Evolutionary conservation across 2,797 vertebrate species (phyloP).

Genomic region (Bufotes viridis): DNA sequence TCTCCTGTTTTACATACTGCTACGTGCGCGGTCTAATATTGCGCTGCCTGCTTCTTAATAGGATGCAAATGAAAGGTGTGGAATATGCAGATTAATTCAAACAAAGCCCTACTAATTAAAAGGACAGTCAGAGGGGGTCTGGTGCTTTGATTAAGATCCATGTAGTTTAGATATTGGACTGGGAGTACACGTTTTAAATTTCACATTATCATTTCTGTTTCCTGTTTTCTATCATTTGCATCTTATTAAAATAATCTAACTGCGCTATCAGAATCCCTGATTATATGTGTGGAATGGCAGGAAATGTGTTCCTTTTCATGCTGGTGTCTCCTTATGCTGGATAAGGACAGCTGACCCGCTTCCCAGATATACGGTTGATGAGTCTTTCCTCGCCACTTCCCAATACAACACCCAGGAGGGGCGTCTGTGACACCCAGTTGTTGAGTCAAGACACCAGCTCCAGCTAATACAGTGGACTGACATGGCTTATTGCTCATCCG

Average conservation of each 20-base stretch:
- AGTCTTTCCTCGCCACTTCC: too few relatives aligned
- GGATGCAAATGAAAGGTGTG: slow-evolving; percentile 54
- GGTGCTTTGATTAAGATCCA: slow-evolving; percentile 41
- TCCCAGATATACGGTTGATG: too few relatives aligned
- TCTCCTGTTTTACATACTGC: not conserved
- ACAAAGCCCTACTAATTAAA: slow-evolving; percentile 56
- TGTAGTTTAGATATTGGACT: slow-evolving; percentile 35
- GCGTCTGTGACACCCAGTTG: too few relatives aligned
- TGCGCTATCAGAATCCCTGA: not conserved
- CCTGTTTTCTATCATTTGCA: slow-evolving; percentile 43
- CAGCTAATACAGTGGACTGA: too few relatives aligned
- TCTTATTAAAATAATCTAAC: slow-evolving; percentile 42
- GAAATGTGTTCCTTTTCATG: not conserved
- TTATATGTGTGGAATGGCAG: slow-evolving; percentile 19
- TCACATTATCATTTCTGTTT: slow-evolving; percentile 40
- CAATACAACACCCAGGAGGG: too few relatives aligned
- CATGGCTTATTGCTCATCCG: too few relatives aligned
- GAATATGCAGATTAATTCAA: slow-evolving; percentile 52
- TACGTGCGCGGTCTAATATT: not conserved
- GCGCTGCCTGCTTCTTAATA: slow-evolving; percentile 19
- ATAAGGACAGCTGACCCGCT: too few relatives aligned
- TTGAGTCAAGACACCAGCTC: too few relatives aligned
- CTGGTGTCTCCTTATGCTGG: too few relatives aligned
- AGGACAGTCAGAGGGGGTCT: slow-evolving; percentile 40
- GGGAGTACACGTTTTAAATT: slow-evolving; percentile 50